phyloP scores from a whole-genome alignment of 2,113 vertebrate species.

The Anas platyrhynchos region DNA sequence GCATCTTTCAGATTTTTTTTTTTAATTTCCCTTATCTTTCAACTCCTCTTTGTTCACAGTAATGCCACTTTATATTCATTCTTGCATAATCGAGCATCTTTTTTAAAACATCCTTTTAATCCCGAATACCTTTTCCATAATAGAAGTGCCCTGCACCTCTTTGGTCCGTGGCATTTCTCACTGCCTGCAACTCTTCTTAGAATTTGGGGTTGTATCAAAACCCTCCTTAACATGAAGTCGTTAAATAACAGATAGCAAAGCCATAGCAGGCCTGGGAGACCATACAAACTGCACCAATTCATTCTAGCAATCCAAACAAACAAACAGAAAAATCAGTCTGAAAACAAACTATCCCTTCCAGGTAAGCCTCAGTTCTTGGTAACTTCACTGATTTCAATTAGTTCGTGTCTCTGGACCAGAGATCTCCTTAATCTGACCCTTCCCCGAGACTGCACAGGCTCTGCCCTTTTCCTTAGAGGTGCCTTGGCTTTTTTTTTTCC shows the following conservation, averaged over 20 bases:
- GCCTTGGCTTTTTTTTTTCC: background rate
- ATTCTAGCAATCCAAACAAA: background rate
- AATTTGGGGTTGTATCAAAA: background rate
- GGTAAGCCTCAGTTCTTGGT: background rate
- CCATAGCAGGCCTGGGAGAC: too few species aligned
- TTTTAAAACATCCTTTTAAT: background rate
- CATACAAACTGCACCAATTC: too few species aligned
- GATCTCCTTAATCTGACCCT: background rate
- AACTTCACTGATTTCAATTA: background rate
- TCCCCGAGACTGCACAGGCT: background rate
- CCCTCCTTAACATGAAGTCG: background rate
- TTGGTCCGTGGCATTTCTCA: background rate
- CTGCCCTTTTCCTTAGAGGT: background rate
- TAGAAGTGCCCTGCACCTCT: background rate
- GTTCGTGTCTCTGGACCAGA: background rate
- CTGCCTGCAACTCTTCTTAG: background rate
- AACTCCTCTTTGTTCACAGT: background rate
- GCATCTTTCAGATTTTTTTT: background rate
- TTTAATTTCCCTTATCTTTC: background rate
- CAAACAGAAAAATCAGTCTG: background rate
- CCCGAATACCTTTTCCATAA: background rate
- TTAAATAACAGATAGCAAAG: background rate
- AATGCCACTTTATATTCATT: background rate
- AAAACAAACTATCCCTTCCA: background rate
- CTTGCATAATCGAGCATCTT: background rate